Evolutionary conservation across 2,113 vertebrate species (phyloP).

Genomic region (Bufo bufo): DNA sequence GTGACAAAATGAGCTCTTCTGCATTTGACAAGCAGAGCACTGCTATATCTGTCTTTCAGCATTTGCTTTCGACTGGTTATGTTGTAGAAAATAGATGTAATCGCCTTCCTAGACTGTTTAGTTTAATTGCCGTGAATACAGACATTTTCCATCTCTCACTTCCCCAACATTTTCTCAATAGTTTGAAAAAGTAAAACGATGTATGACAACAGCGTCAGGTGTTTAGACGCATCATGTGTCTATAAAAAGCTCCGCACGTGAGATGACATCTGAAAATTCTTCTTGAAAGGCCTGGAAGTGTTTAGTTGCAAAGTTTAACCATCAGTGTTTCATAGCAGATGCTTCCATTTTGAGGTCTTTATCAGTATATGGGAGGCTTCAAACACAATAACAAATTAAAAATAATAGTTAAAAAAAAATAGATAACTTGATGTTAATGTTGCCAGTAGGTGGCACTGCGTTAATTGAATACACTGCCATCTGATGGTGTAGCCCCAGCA

Average conservation of each 20-base stretch:
- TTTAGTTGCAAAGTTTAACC: not conserved
- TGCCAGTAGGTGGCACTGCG: not conserved
- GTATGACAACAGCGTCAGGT: not conserved
- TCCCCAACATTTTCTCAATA: conserved; percentile 11
- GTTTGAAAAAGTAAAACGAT: conserved; percentile 9
- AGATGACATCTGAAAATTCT: not conserved
- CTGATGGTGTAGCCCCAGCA: too few relatives aligned
- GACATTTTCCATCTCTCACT: conserved; percentile 19
- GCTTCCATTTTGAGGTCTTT: not conserved
- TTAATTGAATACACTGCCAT: too few relatives aligned
- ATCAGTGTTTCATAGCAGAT: not conserved
- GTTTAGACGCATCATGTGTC: not conserved
- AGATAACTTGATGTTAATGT: not conserved
- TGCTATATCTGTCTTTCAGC: not conserved
- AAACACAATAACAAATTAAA: too few relatives aligned
- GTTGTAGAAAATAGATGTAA: conserved; percentile 14
- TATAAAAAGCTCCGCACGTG: not conserved
- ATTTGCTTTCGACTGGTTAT: not conserved
- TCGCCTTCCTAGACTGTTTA: not conserved
- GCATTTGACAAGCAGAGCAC: not conserved
- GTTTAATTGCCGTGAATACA: conserved; percentile 31
- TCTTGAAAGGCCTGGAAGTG: not conserved
- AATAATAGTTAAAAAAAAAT: not conserved
- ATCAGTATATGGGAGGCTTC: not conserved
- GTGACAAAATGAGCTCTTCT: not conserved